Evolutionary conservation across 2,888 invertebrate species (phyloP).

Genomic region (Amaurobius ferox): DNA sequence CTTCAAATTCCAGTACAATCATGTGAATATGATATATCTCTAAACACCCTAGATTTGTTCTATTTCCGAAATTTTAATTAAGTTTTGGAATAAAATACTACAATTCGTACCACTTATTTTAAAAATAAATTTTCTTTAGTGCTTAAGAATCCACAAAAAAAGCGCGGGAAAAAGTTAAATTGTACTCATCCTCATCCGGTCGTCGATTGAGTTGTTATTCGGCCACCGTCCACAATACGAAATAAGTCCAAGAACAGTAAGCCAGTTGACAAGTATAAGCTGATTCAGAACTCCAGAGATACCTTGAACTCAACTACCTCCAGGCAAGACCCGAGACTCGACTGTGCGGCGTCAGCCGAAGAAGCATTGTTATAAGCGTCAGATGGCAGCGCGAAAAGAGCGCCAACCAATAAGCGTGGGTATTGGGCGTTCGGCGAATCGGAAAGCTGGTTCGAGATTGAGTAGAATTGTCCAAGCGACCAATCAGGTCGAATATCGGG

Average conservation of each 20-base stretch:
- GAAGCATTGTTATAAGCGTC: conserved; percentile 32
- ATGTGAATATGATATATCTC: too few relatives aligned
- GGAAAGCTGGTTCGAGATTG: background rate
- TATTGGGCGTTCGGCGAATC: conserved; percentile 10
- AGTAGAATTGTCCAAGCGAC: conserved; percentile 9
- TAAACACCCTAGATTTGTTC: too few relatives aligned
- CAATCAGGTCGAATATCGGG: conserved; percentile 2
- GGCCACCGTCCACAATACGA: background rate
- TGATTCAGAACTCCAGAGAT: background rate
- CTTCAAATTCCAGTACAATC: too few relatives aligned
- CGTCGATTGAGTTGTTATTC: too few relatives aligned
- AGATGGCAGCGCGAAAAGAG: conserved; percentile 17
- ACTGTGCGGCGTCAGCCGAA: conserved; percentile 47
- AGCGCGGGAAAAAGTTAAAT: background rate
- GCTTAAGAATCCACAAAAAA: background rate
- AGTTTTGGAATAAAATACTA: too few relatives aligned
- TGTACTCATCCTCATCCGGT: background rate
- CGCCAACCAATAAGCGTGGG: conserved; percentile 35
- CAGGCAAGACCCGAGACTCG: conserved; percentile 31
- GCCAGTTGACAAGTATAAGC: background rate
- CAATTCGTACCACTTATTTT: background rate
- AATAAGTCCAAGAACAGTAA: background rate
- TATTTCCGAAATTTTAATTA: too few relatives aligned
- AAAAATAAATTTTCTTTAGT: background rate
- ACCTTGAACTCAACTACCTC: conserved; percentile 56